Percentiles rank a stretch among this genome's conserved stretches.
These are phyloP conservation scores for Rhodeus uyekii DNA, from an alignment of 2,797 vertebrate species.

Conservation along the genomic window DNA sequence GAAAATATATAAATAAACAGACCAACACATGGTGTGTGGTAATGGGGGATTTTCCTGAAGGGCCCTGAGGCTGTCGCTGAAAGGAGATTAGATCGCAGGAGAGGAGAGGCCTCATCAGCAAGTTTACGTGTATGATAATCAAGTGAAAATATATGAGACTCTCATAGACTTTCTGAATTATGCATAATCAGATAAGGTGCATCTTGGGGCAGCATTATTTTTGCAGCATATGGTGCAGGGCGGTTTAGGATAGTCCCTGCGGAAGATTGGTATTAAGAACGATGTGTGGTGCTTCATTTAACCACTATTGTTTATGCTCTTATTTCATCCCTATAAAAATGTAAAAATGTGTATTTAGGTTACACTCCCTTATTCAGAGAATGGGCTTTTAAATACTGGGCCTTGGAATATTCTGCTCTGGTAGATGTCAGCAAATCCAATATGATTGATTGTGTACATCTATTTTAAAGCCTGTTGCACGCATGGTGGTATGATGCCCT, in stretches of 20 bases:
- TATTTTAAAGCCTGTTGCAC: not conserved
- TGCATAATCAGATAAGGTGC: conserved; percentile 54
- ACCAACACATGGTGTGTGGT: conserved; percentile 78
- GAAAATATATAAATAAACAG: conserved; percentile 78
- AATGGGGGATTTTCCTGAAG: conserved; percentile 68
- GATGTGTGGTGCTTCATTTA: conserved; percentile 35
- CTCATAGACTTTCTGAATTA: conserved; percentile 49
- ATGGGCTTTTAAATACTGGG: conserved; percentile 41
- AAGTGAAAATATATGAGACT: conserved; percentile 49
- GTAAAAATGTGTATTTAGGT: conserved; percentile 28
- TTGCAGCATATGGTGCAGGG: conserved; percentile 52
- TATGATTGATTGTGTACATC: not conserved
- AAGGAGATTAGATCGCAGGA: conserved; percentile 63
- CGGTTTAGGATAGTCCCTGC: conserved; percentile 28
- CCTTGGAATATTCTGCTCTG: conserved; percentile 5
- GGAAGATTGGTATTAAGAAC: conserved; percentile 36
- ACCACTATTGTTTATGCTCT: conserved; percentile 10
- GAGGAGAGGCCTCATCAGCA: conserved; percentile 49
- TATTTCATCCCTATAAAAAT: not conserved
- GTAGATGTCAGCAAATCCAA: conserved; percentile 3
- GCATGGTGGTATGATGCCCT: not conserved
- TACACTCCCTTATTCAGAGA: conserved; percentile 27
- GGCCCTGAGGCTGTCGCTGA: conserved; percentile 60
- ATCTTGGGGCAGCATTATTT: conserved; percentile 50
- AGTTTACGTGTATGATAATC: conserved; percentile 62